These are phyloP conservation scores for Synaphobranchus kaupii DNA, from an alignment of 2,797 vertebrate species.

Conservation along the genomic window DNA sequence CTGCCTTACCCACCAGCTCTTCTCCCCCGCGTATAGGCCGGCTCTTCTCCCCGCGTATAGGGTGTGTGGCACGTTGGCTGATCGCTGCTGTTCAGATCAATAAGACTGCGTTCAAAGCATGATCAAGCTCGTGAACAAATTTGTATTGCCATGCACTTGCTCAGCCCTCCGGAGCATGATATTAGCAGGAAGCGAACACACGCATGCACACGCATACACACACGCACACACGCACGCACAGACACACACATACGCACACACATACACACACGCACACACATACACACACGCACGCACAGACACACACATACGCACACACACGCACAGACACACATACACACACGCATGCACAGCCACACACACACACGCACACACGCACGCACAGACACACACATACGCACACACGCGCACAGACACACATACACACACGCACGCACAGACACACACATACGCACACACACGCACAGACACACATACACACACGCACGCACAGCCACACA, in stretches of 20 bases:
- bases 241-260: background rate
- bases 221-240: background rate
- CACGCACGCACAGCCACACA: background rate
- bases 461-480: background rate
- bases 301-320: background rate
- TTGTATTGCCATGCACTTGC: background rate
- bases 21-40: too few species aligned
- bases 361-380: background rate
- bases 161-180: background rate
- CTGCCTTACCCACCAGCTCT: background rate
- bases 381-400: constrained; percentile 8
- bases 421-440: background rate
- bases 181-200: background rate
- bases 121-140: background rate
- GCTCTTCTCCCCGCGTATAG: background rate
- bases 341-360: background rate
- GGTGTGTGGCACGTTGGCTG: background rate
- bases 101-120: background rate
- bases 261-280: constrained; percentile 13
- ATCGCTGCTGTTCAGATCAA: background rate
- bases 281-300: background rate
- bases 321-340: background rate
- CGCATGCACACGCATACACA: background rate
- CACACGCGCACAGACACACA: background rate
- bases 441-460: background rate